Evolutionary conservation across 1,140 invertebrate genomes (phyloP), one percentile per base, ranked within the genome.

Genomic region (Drosophila micromelanica): DNA sequence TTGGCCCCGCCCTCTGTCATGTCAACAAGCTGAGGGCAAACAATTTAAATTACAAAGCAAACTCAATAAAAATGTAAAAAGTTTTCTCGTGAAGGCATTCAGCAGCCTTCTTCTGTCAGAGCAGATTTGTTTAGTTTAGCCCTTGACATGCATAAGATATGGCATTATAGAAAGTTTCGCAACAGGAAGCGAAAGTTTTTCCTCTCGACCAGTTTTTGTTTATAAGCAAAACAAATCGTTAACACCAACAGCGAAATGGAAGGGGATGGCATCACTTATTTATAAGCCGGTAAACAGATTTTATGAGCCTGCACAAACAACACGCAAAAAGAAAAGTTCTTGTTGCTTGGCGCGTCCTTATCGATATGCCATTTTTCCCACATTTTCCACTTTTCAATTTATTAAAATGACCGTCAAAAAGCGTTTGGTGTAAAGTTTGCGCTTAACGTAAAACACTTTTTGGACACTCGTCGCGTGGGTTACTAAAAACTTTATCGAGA

Each of bases 41-140:
- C 82, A 87, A 86, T 82, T 86, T 86, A 86, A 86, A 86, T 86
- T 86, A 89, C 84, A 86, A 87, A 82, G 79, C 78, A 87, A 86
- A 86, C 84, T 86, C 79, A 89, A 86, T 82, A 86, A 87, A 86
- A 87, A 87, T 81, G 78, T 78, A 70, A 89, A 82, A 89, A 80
- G 61, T 76, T 78, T 86, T 78, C 78, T 45, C 72, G 67, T 62
- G 69, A 77, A 68, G 63, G 65, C 76, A 81, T 80, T 64, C 38
- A 27, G 55, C 30, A 35, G 51, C 12, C 23, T 48, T 48, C 5
- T 48, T 48, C 5, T 48, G 46, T 12, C 20, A 27, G 23, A 37
- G 30, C 52, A 59, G 65, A 74, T 76, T 86, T 87, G 74, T 75
- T 86, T 76, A 79, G 76, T 78, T 84, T 56, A 51, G 71, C 78